A percentile compares a stretch with the other conserved stretches of the same genome.
These are phyloP conservation scores for Empidonax alnorum DNA, from an alignment of 2,113 vertebrate genomes.

Conservation along the genomic window DNA sequence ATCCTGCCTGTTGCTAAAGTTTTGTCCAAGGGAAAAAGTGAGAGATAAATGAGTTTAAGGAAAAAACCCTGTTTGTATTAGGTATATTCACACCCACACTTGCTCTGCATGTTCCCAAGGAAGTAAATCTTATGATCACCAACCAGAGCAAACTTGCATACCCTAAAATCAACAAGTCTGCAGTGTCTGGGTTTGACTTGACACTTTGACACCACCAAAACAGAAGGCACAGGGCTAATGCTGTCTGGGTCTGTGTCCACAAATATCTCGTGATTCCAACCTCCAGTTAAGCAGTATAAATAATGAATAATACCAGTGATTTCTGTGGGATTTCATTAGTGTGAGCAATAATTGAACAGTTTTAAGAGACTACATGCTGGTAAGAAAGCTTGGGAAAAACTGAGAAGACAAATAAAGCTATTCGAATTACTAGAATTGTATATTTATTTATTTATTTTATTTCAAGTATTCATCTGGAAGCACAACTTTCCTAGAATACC, in stretches of 20 bases:
- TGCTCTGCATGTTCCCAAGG: not conserved
- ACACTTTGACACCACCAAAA: not conserved
- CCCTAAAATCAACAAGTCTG: not conserved
- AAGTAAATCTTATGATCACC: not conserved
- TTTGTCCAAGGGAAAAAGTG: not conserved
- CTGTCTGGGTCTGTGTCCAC: not conserved
- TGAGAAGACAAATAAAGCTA: not conserved
- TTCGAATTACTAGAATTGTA: not conserved
- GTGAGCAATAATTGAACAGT: not conserved
- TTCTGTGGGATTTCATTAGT: not conserved
- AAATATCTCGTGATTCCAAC: not conserved
- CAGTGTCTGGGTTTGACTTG: not conserved
- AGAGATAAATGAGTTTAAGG: not conserved
- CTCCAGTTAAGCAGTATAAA: not conserved
- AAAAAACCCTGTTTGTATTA: not conserved
- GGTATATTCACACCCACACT: not conserved
- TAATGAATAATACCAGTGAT: not conserved
- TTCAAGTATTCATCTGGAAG: not conserved
- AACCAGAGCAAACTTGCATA: not conserved
- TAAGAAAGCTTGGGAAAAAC: constrained; percentile 9
- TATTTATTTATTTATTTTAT: not conserved
- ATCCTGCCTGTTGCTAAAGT: not conserved
- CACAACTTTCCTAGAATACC: not conserved
- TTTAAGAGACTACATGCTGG: not conserved
- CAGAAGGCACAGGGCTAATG: not conserved